phyloP scores from a whole-genome alignment of 1,140 invertebrate species.

The Drosophila busckii region DNA sequence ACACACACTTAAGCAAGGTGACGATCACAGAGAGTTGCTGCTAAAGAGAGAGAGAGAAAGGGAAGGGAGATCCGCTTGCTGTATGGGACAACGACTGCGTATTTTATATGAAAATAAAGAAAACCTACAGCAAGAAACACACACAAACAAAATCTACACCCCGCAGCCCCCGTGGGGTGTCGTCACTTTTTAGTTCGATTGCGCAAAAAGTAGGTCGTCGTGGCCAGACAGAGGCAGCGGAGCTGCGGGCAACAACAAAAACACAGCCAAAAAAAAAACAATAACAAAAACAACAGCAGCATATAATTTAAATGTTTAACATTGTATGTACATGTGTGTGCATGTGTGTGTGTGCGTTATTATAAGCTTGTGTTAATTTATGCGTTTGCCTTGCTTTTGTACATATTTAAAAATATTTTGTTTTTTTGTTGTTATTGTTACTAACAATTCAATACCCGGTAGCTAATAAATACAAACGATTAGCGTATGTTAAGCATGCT shows the following conservation, averaged over 20 bases:
- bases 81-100: constrained; percentile 5
- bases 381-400: constrained; percentile 42
- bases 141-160: constrained; percentile 7
- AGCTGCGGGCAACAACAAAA: constrained; percentile 12
- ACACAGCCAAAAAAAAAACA: constrained; percentile 11
- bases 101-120: constrained; percentile 25
- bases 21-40: neutral
- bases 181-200: constrained; percentile 68
- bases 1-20: neutral
- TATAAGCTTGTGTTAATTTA: constrained; percentile 41
- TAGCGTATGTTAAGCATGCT: too few relatives aligned
- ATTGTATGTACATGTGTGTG: constrained; percentile 20
- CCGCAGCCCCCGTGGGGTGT: constrained; percentile 13
- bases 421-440: constrained; percentile 39
- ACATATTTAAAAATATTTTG: constrained; percentile 1
- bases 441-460: neutral
- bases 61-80: constrained; percentile 6
- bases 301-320: constrained; percentile 72
- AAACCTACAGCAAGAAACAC: constrained; percentile 6
- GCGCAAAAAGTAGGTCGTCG: constrained; percentile 72
- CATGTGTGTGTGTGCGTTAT: neutral
- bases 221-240: constrained; percentile 60
- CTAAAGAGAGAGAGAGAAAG: neutral
- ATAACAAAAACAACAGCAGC: constrained; percentile 49
- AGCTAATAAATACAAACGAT: too few relatives aligned